Evolutionary conservation across 1,140 invertebrate genomes (phyloP).

Genomic region (Laupala kohalensis): DNA sequence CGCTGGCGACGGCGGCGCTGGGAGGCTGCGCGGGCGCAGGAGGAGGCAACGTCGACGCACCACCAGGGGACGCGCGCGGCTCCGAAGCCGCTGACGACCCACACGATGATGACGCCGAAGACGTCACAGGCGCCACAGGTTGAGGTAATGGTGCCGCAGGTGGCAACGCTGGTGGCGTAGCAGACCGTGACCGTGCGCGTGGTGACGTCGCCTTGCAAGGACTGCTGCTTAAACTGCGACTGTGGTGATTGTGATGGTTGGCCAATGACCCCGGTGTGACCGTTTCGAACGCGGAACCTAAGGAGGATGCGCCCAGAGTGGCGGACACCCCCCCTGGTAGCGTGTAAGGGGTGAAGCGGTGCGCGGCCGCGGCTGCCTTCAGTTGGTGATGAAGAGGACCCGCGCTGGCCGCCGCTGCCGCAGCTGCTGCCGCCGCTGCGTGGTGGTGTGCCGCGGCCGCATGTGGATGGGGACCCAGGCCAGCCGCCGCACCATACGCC

Average conservation of each 20-base stretch:
- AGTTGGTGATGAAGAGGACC: constrained; percentile 32
- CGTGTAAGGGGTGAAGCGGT: constrained; percentile 74
- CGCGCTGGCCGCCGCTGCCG: constrained; percentile 25
- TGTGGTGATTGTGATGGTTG: constrained; percentile 13
- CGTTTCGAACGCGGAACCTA: constrained; percentile 70
- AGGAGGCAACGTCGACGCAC: background rate
- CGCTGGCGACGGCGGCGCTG: constrained; percentile 31
- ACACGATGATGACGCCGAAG: constrained; percentile 1
- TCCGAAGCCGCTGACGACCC: background rate
- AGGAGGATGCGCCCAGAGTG: constrained; percentile 34
- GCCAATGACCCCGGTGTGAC: constrained; percentile 51
- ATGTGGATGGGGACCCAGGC: constrained; percentile 30
- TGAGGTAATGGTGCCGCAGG: background rate
- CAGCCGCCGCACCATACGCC: constrained; percentile 39
- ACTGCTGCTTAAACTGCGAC: background rate
- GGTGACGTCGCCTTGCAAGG: background rate
- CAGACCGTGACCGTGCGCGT: background rate
- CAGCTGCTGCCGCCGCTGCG: constrained; percentile 31
- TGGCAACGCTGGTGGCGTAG: background rate
- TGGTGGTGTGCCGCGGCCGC: constrained; percentile 29
- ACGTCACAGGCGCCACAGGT: background rate
- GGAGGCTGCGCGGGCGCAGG: constrained; percentile 40
- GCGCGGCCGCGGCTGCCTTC: constrained; percentile 39
- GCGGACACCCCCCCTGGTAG: constrained; percentile 38
- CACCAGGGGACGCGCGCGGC: background rate